phyloP scores from a whole-genome alignment of 2,113 vertebrate species.

The Nicator chloris region DNA sequence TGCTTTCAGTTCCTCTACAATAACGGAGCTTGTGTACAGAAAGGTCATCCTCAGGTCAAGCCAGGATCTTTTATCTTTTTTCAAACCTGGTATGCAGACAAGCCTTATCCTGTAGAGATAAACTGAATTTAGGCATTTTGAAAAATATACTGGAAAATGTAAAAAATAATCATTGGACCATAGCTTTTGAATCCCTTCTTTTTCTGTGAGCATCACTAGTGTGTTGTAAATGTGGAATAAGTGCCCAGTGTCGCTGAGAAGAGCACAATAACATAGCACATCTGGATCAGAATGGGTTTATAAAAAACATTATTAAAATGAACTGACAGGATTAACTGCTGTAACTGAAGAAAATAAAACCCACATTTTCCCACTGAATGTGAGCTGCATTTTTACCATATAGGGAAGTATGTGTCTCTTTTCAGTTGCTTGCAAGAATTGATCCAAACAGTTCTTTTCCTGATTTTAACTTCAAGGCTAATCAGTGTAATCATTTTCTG shows the following conservation, averaged over 20 bases:
- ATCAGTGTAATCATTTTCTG: not conserved
- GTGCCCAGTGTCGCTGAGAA: not conserved
- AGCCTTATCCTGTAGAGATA: slow-evolving; percentile 5
- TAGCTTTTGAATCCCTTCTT: not conserved
- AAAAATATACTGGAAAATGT: not conserved
- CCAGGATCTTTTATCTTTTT: slow-evolving; percentile 27
- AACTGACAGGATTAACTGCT: slow-evolving; percentile 22
- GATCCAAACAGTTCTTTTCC: not conserved
- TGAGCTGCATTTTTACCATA: slow-evolving; percentile 36
- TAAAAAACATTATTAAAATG: slow-evolving; percentile 34
- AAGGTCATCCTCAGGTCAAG: slow-evolving; percentile 62
- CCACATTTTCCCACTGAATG: slow-evolving; percentile 30
- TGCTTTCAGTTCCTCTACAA: slow-evolving; percentile 62
- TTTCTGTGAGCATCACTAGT: not conserved
- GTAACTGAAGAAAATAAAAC: slow-evolving; percentile 45
- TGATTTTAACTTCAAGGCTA: slow-evolving; percentile 27
- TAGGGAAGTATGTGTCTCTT: not conserved
- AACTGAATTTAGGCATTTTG: not conserved
- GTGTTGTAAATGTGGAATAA: not conserved
- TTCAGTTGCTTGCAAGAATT: not conserved
- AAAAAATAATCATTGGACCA: not conserved
- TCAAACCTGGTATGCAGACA: slow-evolving; percentile 21
- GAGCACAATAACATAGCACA: slow-evolving; percentile 4
- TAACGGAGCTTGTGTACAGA: slow-evolving; percentile 39
- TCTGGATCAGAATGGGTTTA: slow-evolving; percentile 34